phyloP scores from a whole-genome alignment of 2,113 vertebrate genomes.

The Hassar affinis region DNA sequence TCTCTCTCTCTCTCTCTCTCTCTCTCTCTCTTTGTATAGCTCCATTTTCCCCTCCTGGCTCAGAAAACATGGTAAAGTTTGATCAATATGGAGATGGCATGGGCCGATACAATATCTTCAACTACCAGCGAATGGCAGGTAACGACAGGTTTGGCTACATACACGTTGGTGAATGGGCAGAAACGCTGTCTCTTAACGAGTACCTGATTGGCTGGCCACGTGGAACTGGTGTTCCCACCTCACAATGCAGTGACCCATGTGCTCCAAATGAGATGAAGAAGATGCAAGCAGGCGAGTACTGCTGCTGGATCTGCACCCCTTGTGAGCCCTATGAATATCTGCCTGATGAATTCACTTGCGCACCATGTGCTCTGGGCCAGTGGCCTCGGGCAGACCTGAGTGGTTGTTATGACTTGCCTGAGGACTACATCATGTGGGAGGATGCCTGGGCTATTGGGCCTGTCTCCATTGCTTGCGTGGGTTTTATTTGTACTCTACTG shows the following conservation, averaged over 20 bases:
- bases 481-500: constrained; percentile 88
- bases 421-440: constrained; percentile 98
- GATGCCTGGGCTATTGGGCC: constrained; percentile 98
- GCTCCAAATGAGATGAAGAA: constrained; percentile 98
- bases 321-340: constrained; percentile 92
- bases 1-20: constrained; percentile 42
- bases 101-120: constrained; percentile 96
- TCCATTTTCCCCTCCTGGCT: constrained; percentile 84
- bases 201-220: constrained; percentile 91
- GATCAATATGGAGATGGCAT: constrained; percentile 91
- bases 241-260: constrained; percentile 96
- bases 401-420: constrained; percentile 90
- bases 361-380: constrained; percentile 86
- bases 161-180: constrained; percentile 94
- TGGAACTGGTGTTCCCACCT: constrained; percentile 80
- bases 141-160: constrained; percentile 84
- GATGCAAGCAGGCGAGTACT: constrained; percentile 97
- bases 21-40: constrained; percentile 68
- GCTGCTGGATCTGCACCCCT: constrained; percentile 98
- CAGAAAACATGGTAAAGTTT: constrained; percentile 91
- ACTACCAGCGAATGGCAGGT: constrained; percentile 79
- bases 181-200: constrained; percentile 82
- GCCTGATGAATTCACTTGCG: constrained; percentile 94
- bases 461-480: constrained; percentile 90
- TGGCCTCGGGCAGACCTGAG: constrained; percentile 90